Percentiles rank a stretch among this genome's conserved stretches.
These are phyloP conservation scores for Meloidogyne floridensis DNA, from an alignment of 1,140 invertebrate species.

Conservation along the genomic window DNA sequence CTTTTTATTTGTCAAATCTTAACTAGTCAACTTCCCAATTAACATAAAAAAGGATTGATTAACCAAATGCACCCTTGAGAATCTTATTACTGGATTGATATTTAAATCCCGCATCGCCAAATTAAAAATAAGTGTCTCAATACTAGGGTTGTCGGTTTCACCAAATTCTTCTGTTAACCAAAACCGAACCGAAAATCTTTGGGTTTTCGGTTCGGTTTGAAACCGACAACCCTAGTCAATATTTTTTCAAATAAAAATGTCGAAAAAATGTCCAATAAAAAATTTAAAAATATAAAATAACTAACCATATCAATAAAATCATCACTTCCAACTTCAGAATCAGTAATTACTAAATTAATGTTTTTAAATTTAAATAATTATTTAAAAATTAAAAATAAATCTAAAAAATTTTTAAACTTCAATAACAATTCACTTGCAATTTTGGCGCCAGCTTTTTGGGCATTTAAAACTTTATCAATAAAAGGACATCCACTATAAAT, in stretches of 20 bases:
- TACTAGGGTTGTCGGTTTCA: too few species aligned
- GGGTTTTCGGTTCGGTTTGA: too few species aligned
- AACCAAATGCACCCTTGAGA: too few species aligned
- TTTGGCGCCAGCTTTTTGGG: constrained; percentile 49
- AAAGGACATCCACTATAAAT: constrained; percentile 52
- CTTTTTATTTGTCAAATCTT: too few species aligned
- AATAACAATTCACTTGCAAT: constrained; percentile 29
- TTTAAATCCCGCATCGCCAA: too few species aligned
- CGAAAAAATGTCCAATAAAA: neutral
- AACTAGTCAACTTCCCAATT: too few species aligned
- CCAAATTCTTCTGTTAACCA: too few species aligned
- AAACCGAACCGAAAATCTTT: too few species aligned
- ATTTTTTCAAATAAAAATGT: neutral
- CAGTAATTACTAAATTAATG: constrained; percentile 42
- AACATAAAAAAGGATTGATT: too few species aligned
- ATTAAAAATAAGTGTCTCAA: too few species aligned
- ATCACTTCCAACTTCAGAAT: constrained; percentile 50
- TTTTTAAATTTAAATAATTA: neutral
- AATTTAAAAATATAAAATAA: constrained; percentile 22
- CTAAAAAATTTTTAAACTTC: neutral
- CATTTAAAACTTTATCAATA: constrained; percentile 57
- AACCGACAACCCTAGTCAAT: too few species aligned
- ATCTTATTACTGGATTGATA: too few species aligned
- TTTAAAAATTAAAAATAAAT: neutral
- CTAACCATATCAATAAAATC: constrained; percentile 49